Evolutionary conservation across 2,797 vertebrate species (phyloP), one percentile per base, ranked within the genome.

Genomic region (Philypnodon macrostomus): DNA sequence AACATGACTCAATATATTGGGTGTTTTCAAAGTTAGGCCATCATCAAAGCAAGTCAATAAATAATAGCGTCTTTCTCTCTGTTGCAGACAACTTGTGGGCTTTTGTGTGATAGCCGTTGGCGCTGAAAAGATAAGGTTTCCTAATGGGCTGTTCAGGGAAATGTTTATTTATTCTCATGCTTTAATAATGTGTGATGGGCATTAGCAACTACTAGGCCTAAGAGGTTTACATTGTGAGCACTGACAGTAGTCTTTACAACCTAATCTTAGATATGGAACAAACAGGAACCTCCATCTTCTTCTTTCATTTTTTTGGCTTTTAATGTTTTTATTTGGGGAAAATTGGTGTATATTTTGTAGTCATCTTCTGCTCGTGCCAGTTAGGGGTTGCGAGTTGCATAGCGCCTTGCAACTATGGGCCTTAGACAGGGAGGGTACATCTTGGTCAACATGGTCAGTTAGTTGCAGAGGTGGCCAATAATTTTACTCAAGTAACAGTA

Each of bases 91-190:
- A 60, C 67, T 58, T 46, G 63, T 53, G 63, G 63, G 65, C 59
- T 71, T 76, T 70, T 73, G 65, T 79, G 54, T 36, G 55, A 67
- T 59, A 63, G 74, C 55, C 65, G 37, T 40, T 60, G 77, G 64
- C 73, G 55, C 59, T 66, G 70, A 79, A 73, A 67, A 87, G 81
- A 84, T 83, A 68, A 80, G 75, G 58, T 76, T 69, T 68, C 57
- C 74, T 86, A 88, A 88, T 84, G 77, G 81, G 72, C 52, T 81
- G 81, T 74, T 84, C 73, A 79, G 75, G 52, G 70, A 61, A 72
- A 72, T 55, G 45, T 67, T 80, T 72, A 72, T 79, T 73, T 74
- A 70, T 79, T 71, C 71, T 76, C 72, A 59, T 63, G 75, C 67
- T 77, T 77, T 66, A 63, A 67, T 76, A 72, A 70, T 84, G 67